Evolutionary conservation across 2,113 vertebrate genomes (phyloP).

Genomic region (Setophaga petechia): DNA sequence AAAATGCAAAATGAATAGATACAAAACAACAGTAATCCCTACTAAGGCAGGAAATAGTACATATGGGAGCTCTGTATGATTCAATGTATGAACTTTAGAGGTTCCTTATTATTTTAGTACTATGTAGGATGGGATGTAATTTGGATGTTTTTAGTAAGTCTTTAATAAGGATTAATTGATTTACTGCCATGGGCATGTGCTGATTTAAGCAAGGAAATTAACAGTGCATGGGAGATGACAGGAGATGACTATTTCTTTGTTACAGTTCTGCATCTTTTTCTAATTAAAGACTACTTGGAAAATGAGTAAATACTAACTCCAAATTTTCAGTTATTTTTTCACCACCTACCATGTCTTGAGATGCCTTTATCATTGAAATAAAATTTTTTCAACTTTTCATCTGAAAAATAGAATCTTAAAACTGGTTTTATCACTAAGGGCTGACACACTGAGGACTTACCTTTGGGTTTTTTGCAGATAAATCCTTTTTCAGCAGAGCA

Average conservation of each 20-base stretch:
- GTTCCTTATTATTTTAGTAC: neutral
- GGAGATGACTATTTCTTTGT: neutral
- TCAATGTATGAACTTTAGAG: neutral
- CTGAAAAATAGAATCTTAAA: neutral
- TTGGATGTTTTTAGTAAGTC: neutral
- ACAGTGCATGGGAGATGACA: neutral
- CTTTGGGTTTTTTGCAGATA: constrained; percentile 39
- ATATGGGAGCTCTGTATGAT: neutral
- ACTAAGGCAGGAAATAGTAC: neutral
- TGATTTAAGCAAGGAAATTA: neutral
- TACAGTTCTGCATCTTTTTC: neutral
- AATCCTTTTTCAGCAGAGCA: constrained; percentile 45
- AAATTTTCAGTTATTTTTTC: neutral
- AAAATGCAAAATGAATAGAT: neutral
- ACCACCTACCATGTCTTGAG: neutral
- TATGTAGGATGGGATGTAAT: neutral
- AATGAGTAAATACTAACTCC: neutral
- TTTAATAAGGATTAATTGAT: neutral
- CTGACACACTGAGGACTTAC: neutral
- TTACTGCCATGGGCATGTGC: neutral
- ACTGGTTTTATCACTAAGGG: neutral
- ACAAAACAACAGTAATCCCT: neutral
- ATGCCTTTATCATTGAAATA: neutral
- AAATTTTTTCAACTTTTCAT: neutral
- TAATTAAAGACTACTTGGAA: neutral